phyloP scores from a whole-genome alignment of 1,140 invertebrate species.

The Drosophila athabasca region DNA sequence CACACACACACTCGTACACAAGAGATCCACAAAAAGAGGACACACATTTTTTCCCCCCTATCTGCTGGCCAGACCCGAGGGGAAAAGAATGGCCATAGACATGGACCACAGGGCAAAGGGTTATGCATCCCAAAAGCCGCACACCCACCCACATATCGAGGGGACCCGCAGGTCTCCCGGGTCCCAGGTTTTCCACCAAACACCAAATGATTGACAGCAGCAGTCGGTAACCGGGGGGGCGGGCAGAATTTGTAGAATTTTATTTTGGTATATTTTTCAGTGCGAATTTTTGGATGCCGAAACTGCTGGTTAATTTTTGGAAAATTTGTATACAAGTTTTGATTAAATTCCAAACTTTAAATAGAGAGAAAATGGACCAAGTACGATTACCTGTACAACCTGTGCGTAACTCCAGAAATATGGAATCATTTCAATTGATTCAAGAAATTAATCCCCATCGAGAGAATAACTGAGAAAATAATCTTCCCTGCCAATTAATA shows the following conservation, averaged over 20 bases:
- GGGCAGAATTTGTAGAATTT: neutral
- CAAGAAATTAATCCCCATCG: too few relatives aligned
- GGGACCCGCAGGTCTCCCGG: too few relatives aligned
- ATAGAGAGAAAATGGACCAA: too few relatives aligned
- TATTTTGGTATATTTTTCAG: neutral
- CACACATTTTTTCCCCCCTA: slow-evolving; percentile 1
- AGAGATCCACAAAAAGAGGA: slow-evolving; percentile 8
- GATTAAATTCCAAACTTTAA: too few relatives aligned
- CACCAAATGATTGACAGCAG: slow-evolving; percentile 52
- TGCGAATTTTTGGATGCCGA: neutral
- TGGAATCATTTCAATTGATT: too few relatives aligned
- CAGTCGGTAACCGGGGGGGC: slow-evolving; percentile 2
- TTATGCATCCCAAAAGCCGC: neutral
- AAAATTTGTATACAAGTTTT: neutral
- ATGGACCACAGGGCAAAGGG: slow-evolving; percentile 2
- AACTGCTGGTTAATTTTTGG: too few relatives aligned
- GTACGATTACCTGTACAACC: too few relatives aligned
- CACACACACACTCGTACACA: neutral
- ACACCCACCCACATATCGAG: too few relatives aligned
- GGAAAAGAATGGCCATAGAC: slow-evolving; percentile 23
- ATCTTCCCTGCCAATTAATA: too few relatives aligned
- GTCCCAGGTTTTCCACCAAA: neutral
- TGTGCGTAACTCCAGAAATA: too few relatives aligned
- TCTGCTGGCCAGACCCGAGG: slow-evolving; percentile 23
- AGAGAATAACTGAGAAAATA: too few relatives aligned